Percentiles rank a stretch among this genome's conserved stretches.
Conservation (phyloP, 2,113 vertebrate genomes). For the Sceloporus undulatus region DNA sequence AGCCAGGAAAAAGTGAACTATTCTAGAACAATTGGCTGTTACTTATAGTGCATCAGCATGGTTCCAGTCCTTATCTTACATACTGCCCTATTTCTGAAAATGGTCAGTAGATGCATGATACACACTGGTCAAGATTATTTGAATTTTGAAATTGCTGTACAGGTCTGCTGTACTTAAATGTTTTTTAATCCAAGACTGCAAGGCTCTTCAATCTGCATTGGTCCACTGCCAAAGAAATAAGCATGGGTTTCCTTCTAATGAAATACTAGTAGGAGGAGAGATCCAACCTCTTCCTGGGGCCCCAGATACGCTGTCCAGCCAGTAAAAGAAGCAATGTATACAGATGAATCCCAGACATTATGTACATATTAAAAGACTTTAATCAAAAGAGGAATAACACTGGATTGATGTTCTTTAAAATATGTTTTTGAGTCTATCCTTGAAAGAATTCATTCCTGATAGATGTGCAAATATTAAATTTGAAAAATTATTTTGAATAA, state of each 20-base stretch:
- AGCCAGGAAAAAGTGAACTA: too few relatives aligned
- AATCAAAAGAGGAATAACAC: neutral
- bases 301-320: neutral
- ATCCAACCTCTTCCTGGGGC: neutral
- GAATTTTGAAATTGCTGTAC: neutral
- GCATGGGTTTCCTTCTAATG: neutral
- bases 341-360: slow-evolving; percentile 15
- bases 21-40: too few relatives aligned
- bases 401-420: slow-evolving; percentile 9
- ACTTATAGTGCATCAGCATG: too few relatives aligned
- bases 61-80: neutral
- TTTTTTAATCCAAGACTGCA: neutral
- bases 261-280: neutral
- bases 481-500: slow-evolving; percentile 67
- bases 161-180: neutral
- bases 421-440: slow-evolving; percentile 23
- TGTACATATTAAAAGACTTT: slow-evolving; percentile 4
- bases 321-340: slow-evolving; percentile 9
- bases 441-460: slow-evolving; percentile 11
- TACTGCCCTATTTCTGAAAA: neutral
- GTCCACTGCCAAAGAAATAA: neutral
- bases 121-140: neutral
- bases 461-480: slow-evolving; percentile 31
- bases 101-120: neutral
- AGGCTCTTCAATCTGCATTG: neutral